Evolutionary conservation across 2,113 vertebrate species (phyloP).

Genomic region (Aspidoscelis tigris): DNA sequence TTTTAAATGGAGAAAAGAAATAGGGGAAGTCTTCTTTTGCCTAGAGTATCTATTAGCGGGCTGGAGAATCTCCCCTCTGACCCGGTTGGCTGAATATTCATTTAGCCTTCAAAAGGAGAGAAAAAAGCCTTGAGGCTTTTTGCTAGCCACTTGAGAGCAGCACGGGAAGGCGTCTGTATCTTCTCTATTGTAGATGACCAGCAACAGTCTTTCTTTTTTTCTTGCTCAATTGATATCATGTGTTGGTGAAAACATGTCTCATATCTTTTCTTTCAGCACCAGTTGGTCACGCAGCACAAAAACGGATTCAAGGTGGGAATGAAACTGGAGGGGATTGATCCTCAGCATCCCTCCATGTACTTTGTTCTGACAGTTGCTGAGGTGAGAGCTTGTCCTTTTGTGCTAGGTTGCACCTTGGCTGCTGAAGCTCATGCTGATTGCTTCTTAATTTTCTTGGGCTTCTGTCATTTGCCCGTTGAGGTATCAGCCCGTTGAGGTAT

Average conservation of each 20-base stretch:
- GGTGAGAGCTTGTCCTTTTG: slow-evolving; percentile 73
- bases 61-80: no score
- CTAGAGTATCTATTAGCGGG: no score
- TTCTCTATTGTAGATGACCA: not conserved
- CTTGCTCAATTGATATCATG: not conserved
- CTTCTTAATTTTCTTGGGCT: rapidly evolving
- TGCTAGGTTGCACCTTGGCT: not conserved
- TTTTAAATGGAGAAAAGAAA: no score
- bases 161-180: not conserved
- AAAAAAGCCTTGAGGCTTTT: no score
- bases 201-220: not conserved
- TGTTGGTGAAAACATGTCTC: not conserved
- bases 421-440: not conserved
- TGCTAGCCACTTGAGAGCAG: no score
- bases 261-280: slow-evolving; percentile 71
- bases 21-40: no score
- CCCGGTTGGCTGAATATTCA: no score
- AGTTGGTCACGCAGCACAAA: slow-evolving; percentile 83
- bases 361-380: slow-evolving; percentile 96
- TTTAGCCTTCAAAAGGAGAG: no score
- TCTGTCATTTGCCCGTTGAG: not conserved
- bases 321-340: slow-evolving; percentile 97
- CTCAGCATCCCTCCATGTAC: slow-evolving; percentile 97
- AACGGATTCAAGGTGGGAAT: slow-evolving; percentile 94
- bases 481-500: no score